Base-by-base conservation (phyloP, 2,113 vertebrate species). In the Platycercus adscitus region DNA sequence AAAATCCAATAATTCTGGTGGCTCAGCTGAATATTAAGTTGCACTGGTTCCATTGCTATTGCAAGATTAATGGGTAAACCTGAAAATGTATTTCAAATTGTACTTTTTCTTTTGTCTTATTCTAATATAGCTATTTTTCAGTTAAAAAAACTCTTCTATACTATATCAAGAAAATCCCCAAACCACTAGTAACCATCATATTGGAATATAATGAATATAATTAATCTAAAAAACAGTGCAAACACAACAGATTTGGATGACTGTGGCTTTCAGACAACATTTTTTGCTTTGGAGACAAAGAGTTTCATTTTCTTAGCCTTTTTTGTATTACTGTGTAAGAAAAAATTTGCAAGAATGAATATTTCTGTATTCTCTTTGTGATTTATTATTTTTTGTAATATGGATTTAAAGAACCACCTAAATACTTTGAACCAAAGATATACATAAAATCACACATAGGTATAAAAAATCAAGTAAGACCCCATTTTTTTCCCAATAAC, bases 111-210 rank as follows among this genome's bases (percentile, higher is more conserved):
- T 89, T 92, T 80, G 4, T 65, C 13, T 52, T 65, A 15, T 37
- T 83, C 10, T 65, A 80, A 80, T 92, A 33, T 26, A 58, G 0
- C 12, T 49, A 33, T 68, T 79, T 90, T 82, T 25, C 39, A 52
- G 7, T 66, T 13, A 10, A 64, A 75, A 70, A 46, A 4, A 0
- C 5, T 10, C 4, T 41, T 78, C 19, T 10, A 3, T 50, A 46
- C 3, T 37, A 19, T 25, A 18, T 3, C 9, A 82, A 56, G 29
- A 41, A 35, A 31, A 1, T 1, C 1, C 1, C 2, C 7, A 39
- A 77, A 50, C 3, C 2, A 25, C 5, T 58, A 41, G 3, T 44
- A 75, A 46, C 10, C 1, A 14, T 28, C 17, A 9, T 23, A 80
- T 7, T 46, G 15, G 47, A 68, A 65, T 76, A 46, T 13, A 85